These are phyloP conservation scores for Pentalonia nigronervosa DNA, from an alignment of 1,140 invertebrate genomes.

Conservation along the genomic window DNA sequence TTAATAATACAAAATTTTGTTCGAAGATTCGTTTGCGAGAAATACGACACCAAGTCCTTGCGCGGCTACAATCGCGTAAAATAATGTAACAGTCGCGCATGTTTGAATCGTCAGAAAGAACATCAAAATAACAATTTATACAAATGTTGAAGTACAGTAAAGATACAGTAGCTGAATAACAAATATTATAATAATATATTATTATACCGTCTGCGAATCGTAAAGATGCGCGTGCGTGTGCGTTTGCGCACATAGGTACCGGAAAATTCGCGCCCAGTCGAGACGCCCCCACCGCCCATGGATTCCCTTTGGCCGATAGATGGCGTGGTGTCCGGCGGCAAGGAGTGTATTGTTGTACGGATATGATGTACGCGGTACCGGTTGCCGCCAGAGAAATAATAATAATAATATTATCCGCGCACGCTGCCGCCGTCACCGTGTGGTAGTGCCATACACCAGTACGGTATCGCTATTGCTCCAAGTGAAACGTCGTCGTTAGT, in stretches of 20 bases:
- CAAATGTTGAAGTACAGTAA: not conserved
- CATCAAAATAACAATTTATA: not conserved
- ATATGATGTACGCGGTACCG: not conserved
- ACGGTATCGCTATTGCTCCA: not conserved
- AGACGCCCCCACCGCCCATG: not conserved
- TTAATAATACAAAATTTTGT: not conserved
- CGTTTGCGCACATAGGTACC: not conserved
- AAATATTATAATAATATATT: not conserved
- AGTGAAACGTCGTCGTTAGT: not conserved
- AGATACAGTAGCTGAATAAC: not conserved
- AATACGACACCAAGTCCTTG: not conserved
- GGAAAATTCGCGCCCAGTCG: not conserved
- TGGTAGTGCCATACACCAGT: conserved; percentile 5
- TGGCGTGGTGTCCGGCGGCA: not conserved
- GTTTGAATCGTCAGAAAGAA: not conserved
- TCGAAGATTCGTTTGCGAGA: not conserved
- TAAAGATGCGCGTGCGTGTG: not conserved
- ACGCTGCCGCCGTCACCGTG: not conserved
- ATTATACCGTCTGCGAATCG: not conserved
- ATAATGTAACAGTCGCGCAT: not conserved
- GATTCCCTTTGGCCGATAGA: not conserved
- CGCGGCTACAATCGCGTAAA: not conserved
- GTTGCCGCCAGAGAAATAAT: conserved; percentile 15
- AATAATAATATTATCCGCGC: conserved; percentile 12
- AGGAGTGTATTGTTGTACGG: not conserved